Evolutionary conservation across 2,797 vertebrate species (phyloP), one percentile per base, ranked within the genome.

Genomic region (Odontamblyopus rebecca): DNA sequence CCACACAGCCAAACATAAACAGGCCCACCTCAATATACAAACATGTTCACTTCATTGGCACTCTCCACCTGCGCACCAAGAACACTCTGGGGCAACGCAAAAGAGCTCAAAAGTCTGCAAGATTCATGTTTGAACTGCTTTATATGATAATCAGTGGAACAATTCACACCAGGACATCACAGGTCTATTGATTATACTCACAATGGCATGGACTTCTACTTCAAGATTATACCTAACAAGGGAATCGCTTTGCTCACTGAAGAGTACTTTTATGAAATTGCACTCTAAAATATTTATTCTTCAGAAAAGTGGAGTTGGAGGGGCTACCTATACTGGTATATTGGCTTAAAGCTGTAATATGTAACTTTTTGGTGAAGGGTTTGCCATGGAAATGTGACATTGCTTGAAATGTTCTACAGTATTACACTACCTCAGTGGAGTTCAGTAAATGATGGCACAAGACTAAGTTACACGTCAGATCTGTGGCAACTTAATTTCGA

Each of bases 31-130:
- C 30, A n/a, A 38, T 19, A 62, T 26, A 44, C 61, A 23, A 18
- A 2, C 68, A 69, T 29, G 41, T 48, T 48, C 64, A 29, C 30
- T 68, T 48, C 7, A 56, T 32, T 18, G 11, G 53, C 63, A 48
- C 26, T 27, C 23, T 54, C n/a, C 18, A 68, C 30, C 38, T 68
- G 38, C 38, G 44, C 73, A 29, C 53, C 57, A 67, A 68, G 59
- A 67, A 68, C 26, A 72, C 29, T n/a, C 71, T 68, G 56, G 73
- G 13, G 66, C 38, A 30, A 54, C n/a, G 18, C 16, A 54, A 18
- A 54, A 54, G 18, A 54, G 19, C 19, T 54, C 19, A 54, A 6
- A 60, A 60, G 57, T 30, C 57, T 60, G 27, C 57, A 30, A 15
- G 29, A 30, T 60, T 30, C 15, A 1, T 30, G 57, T 60, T 30